Conservation (phyloP, 2,113 vertebrate species). For the Nothobranchius furzeri region DNA sequence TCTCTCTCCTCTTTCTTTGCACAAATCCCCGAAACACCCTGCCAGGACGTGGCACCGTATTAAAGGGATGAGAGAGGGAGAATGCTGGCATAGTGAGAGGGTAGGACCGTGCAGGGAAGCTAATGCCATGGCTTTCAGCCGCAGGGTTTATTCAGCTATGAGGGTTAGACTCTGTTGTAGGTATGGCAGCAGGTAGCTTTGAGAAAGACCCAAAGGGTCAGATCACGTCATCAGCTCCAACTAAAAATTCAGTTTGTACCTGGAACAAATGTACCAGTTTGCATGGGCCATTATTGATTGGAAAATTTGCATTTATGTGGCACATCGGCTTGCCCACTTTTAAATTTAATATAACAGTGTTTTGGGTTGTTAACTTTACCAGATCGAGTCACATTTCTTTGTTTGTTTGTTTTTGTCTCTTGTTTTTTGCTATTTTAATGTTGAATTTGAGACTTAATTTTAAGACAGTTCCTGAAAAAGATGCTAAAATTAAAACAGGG, state of each 20-base stretch:
- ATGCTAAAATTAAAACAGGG: too few relatives aligned
- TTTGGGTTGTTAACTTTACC: conserved; percentile 17
- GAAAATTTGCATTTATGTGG: neutral
- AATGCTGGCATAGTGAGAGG: conserved; percentile 36
- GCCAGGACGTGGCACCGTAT: conserved; percentile 80
- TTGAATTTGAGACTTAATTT: neutral
- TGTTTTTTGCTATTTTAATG: conserved; percentile 7
- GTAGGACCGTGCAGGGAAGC: conserved; percentile 38
- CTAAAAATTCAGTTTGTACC: conserved; percentile 10
- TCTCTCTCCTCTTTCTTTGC: conserved; percentile 89
- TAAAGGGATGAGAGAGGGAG: conserved; percentile 61
- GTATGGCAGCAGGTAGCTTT: conserved; percentile 34
- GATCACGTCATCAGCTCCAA: conserved; percentile 28
- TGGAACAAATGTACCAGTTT: conserved; percentile 15
- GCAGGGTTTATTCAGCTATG: conserved; percentile 48
- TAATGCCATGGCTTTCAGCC: conserved; percentile 52
- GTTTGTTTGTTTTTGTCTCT: conserved; percentile 3
- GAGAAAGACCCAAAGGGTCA: conserved; percentile 22
- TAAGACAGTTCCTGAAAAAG: conserved; percentile 1
- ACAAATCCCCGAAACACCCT: conserved; percentile 92
- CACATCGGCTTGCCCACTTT: neutral
- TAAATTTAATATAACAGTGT: neutral
- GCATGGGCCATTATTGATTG: conserved; percentile 12
- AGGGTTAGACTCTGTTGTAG: conserved; percentile 28
- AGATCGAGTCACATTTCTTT: conserved; percentile 13